Evolutionary conservation across 2,888 invertebrate species (phyloP), one percentile per base, ranked within the genome.

Genomic region (Acleris holmiana): DNA sequence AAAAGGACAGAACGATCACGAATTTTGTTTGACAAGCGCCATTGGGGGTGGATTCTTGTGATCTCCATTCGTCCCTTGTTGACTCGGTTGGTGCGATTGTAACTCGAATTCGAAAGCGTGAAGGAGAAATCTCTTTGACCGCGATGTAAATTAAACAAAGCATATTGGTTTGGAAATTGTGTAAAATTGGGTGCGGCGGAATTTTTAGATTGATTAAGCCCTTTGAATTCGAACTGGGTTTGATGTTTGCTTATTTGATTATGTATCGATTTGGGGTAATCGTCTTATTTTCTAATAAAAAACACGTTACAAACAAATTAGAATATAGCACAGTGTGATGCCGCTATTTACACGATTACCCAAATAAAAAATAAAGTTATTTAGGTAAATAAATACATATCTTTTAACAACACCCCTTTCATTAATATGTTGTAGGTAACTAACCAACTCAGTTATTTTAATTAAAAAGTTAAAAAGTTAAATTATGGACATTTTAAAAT

Each of bases 61-160:
- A 55, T 55, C 55, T 55, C 40, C 23, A 25, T 55, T 46, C 55
- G 25, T 23, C 56, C 56, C 56, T 47, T 57, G 56, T 57, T 57
- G 56, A 57, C 29, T 19, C 56, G 46, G 7, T 18, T 18, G 47
- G 29, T 19, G 25, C 47, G 3, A 29, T 57, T 47, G 15, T 18
- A 17, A 23, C n/a, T 35, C 35, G 35, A 13, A 35, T 35, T 35
- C 35, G 35, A 13, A 35, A 35, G 10, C 44, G 44, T 44, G 25
- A 46, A 46, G 5, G 44, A 40, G 44, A n/a, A 23, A 19, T 23
- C 55, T 25, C 56, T 47, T 56, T 56, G 56, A 47, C 25, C 56
- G 46, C 18, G 7, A 10, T 29, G 18, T 29, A 47, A 46, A 57
- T 57, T 46, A 29, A 47, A 57, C 47, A 23, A 57, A 25, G 47